Percentiles rank a stretch among this genome's conserved stretches.
Evolutionary conservation across 2,113 vertebrate species (phyloP).

Genomic region (Xerus inauris): DNA sequence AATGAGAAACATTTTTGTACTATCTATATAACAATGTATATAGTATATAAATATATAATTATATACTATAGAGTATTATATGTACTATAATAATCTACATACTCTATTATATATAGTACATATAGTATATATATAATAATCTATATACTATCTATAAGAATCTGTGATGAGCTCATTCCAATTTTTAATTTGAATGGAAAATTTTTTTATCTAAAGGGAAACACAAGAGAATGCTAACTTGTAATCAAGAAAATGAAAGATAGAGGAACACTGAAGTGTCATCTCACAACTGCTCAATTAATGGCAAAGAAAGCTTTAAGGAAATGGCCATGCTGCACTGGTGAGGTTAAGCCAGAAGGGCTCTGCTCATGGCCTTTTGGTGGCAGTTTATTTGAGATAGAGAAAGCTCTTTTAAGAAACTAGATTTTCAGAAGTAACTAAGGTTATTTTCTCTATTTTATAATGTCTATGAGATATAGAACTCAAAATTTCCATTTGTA

Average conservation of each 20-base stretch:
- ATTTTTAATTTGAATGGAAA: not conserved
- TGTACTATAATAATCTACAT: no score
- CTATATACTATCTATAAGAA: not conserved
- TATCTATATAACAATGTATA: not conserved
- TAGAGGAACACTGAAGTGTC: not conserved
- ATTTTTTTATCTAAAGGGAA: not conserved
- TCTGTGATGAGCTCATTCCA: not conserved
- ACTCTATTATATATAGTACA: no score
- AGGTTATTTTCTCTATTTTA: not conserved
- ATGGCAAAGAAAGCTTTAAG: not conserved
- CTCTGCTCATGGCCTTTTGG: not conserved
- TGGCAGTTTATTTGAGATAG: not conserved
- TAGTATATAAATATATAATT: not conserved
- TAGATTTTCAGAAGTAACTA: not conserved
- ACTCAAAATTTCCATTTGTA: not conserved
- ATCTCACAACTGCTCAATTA: not conserved
- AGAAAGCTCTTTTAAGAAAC: not conserved
- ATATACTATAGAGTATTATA: no score
- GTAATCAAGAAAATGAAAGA: not conserved
- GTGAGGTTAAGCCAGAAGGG: rapidly evolving
- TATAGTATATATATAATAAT: not conserved
- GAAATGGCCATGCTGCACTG: not conserved
- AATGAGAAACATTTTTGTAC: not conserved
- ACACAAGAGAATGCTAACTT: not conserved
- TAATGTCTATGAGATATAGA: not conserved